phyloP scores from a whole-genome alignment of 2,113 vertebrate species.

The Bos javanicus region DNA sequence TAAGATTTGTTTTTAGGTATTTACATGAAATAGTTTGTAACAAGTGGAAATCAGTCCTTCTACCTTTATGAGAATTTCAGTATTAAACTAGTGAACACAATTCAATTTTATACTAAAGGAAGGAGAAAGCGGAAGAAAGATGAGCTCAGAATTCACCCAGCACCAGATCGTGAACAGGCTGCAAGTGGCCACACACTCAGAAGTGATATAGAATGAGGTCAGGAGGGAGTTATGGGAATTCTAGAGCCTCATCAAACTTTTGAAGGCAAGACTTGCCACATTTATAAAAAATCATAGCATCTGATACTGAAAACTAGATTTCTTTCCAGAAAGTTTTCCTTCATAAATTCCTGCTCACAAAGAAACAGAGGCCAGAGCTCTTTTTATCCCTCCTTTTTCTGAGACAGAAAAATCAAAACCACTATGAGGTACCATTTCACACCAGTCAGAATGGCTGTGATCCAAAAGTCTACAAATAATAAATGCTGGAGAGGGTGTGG shows the following conservation, averaged over 20 bases:
- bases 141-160: neutral
- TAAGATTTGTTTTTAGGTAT: neutral
- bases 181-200: accelerated
- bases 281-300: neutral
- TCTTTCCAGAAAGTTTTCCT: neutral
- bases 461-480: too few relatives aligned
- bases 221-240: neutral
- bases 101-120: neutral
- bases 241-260: neutral
- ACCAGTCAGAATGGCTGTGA: too few relatives aligned
- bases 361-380: neutral
- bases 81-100: neutral
- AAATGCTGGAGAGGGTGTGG: too few relatives aligned
- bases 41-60: neutral
- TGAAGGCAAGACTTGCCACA: neutral
- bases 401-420: neutral
- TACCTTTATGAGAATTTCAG: neutral
- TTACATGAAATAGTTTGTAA: neutral
- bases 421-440: too few relatives aligned
- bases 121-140: neutral
- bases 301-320: neutral
- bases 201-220: neutral
- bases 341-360: neutral
- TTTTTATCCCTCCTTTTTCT: neutral
- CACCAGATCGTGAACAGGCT: neutral